These are phyloP conservation scores for Acropternis orthonyx DNA, from an alignment of 2,797 vertebrate species.

Conservation along the genomic window DNA sequence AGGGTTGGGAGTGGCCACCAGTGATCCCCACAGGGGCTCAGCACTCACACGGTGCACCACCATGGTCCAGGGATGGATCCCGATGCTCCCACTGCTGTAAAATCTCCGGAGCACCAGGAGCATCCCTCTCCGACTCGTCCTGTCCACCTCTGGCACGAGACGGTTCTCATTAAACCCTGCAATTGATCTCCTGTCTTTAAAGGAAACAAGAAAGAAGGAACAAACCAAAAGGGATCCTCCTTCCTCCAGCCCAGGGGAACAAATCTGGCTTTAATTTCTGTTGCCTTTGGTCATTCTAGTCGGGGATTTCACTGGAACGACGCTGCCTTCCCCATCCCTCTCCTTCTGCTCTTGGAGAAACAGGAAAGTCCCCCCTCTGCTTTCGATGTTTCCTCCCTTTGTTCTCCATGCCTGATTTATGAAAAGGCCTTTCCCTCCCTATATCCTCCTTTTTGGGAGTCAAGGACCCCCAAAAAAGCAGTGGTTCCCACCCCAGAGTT, in stretches of 20 bases:
- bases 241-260: constrained; percentile 54
- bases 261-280: constrained; percentile 60
- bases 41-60: neutral
- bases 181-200: constrained; percentile 55
- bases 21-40: rapidly evolving
- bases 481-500: neutral
- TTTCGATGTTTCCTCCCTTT: constrained; percentile 52
- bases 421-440: neutral
- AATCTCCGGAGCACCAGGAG: neutral
- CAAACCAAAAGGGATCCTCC: constrained; percentile 50
- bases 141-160: constrained; percentile 38
- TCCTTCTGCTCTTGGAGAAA: constrained; percentile 1
- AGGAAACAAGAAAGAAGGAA: constrained; percentile 61
- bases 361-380: constrained; percentile 20
- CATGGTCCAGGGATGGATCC: neutral
- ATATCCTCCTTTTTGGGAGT: neutral
- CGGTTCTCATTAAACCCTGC: constrained; percentile 42
- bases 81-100: neutral
- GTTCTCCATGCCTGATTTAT: constrained; percentile 40
- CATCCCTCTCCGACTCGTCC: neutral
- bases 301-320: constrained; percentile 40
- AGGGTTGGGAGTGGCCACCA: rapidly evolving
- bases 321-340: neutral
- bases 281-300: constrained; percentile 28
- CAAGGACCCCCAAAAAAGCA: neutral